Percentiles rank a stretch among this genome's conserved stretches.
Evolutionary conservation across 2,797 vertebrate genomes (phyloP).

Genomic region (Hyperoplus immaculatus): DNA sequence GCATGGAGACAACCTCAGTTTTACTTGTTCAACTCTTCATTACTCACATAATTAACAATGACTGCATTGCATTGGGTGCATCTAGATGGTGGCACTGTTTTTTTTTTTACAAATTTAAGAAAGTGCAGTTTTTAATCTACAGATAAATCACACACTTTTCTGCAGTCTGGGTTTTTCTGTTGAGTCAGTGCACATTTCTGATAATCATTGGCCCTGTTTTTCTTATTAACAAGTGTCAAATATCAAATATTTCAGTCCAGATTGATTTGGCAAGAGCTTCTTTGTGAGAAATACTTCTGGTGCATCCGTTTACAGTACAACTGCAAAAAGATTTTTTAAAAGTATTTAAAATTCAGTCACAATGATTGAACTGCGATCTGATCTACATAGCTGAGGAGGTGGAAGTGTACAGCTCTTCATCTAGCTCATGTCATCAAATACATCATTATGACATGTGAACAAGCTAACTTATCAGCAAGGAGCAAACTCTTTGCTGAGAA

Average conservation of each 20-base stretch:
- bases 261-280: not conserved
- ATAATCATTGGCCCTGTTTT: not conserved
- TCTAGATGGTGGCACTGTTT: not conserved
- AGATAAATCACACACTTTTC: slow-evolving; percentile 3
- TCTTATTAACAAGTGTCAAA: not conserved
- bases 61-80: not conserved
- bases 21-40: slow-evolving; percentile 30
- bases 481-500: not conserved
- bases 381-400: not conserved
- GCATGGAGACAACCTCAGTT: slow-evolving; percentile 2
- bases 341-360: not conserved
- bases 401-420: not conserved
- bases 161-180: not conserved
- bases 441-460: not conserved
- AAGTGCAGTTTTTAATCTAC: slow-evolving; percentile 17
- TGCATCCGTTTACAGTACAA: not conserved
- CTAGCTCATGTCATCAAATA: not conserved
- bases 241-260: not conserved
- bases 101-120: not conserved
- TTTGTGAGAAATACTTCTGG: not conserved
- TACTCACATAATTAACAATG: slow-evolving; percentile 1
- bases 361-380: not conserved
- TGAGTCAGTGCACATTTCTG: not conserved
- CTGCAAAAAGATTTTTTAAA: not conserved
- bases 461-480: not conserved